Evolutionary conservation across 2,888 invertebrate genomes (phyloP).

Genomic region (Nineta flava): DNA sequence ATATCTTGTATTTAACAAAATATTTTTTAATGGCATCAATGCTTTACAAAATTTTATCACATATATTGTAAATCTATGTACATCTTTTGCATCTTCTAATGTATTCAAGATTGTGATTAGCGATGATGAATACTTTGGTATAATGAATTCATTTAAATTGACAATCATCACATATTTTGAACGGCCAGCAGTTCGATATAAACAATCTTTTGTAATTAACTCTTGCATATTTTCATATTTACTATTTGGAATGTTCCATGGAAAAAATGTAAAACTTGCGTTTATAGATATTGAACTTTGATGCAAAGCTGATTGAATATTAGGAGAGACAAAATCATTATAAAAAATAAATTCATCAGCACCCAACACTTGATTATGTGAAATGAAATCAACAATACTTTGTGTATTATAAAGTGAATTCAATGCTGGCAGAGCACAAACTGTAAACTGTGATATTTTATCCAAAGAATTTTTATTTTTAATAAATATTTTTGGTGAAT

Average conservation of each 20-base stretch:
- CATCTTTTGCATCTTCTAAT: constrained; percentile 28
- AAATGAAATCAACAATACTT: constrained; percentile 46
- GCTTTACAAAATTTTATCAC: constrained; percentile 24
- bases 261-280: constrained; percentile 36
- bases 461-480: constrained; percentile 15
- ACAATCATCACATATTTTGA: constrained; percentile 37
- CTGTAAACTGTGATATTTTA: constrained; percentile 23
- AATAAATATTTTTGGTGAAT: constrained; percentile 1
- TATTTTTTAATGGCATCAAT: not conserved
- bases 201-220: constrained; percentile 47
- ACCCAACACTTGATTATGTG: constrained; percentile 49
- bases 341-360: constrained; percentile 49
- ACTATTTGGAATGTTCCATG: constrained; percentile 49
- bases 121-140: constrained; percentile 38
- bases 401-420: constrained; percentile 33
- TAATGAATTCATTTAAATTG: constrained; percentile 49
- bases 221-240: constrained; percentile 27
- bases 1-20: not conserved
- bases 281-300: constrained; percentile 24
- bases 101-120: constrained; percentile 36
- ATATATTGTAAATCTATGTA: constrained; percentile 19
- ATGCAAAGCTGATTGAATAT: constrained; percentile 26
- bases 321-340: constrained; percentile 34
- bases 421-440: constrained; percentile 46
- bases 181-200: constrained; percentile 35